A percentile compares a stretch with the other conserved stretches of the same genome.
Conservation (phyloP, 2,113 vertebrate species). For the Oreotrochilus melanogaster region DNA sequence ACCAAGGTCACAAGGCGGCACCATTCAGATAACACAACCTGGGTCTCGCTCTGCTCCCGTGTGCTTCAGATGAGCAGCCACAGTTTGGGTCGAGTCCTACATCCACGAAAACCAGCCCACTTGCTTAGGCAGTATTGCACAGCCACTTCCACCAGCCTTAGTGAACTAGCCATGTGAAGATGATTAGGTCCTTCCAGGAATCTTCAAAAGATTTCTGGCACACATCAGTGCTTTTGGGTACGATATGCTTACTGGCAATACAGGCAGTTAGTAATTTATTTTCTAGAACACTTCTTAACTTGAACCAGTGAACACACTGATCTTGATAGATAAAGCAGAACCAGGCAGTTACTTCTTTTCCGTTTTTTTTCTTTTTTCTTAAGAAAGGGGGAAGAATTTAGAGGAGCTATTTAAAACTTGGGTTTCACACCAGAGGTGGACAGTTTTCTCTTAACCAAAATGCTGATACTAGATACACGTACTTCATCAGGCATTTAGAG, state of each 20-base stretch:
- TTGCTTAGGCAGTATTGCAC: neutral
- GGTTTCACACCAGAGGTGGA: neutral
- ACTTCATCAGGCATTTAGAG: neutral
- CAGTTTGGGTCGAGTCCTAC: neutral
- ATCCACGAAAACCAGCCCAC: neutral
- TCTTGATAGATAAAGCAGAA: neutral
- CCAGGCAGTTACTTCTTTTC: neutral
- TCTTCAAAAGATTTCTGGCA: slow-evolving; percentile 11
- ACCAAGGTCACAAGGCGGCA: neutral
- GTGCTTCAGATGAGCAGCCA: neutral
- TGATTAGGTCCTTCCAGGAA: neutral
- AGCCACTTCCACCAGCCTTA: neutral
- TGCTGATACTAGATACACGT: neutral
- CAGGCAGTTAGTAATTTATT: neutral
- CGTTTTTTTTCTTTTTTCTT: neutral
- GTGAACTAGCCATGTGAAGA: neutral
- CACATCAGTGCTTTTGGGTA: neutral
- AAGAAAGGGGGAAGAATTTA: neutral
- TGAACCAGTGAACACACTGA: neutral
- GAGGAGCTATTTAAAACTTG: neutral
- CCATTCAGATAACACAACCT: neutral
- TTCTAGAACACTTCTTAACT: neutral
- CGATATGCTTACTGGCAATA: neutral
- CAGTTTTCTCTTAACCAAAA: neutral
- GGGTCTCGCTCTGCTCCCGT: neutral